These are phyloP conservation scores for Dryococelus australis DNA, from an alignment of 2,888 invertebrate species.

Conservation along the genomic window DNA sequence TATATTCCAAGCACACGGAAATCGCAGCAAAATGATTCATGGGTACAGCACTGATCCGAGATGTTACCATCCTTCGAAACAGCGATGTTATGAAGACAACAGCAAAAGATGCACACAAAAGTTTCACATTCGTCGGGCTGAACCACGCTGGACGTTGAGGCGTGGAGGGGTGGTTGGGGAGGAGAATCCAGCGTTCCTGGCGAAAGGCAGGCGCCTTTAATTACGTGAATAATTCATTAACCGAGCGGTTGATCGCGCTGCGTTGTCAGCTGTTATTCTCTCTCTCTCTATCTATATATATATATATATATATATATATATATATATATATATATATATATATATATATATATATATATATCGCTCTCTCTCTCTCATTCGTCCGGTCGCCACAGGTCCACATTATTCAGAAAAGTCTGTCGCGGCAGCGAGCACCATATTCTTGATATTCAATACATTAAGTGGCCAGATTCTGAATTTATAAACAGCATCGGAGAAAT, in stretches of 20 bases:
- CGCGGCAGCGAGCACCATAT: neutral
- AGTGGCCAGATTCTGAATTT: neutral
- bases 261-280: neutral
- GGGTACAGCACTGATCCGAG: neutral
- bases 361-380: neutral
- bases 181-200: neutral
- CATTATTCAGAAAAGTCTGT: neutral
- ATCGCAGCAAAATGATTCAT: neutral
- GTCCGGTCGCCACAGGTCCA: neutral
- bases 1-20: neutral
- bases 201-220: neutral
- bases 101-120: too few species aligned
- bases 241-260: neutral
- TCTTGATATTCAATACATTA: constrained; percentile 1
- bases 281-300: neutral
- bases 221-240: neutral
- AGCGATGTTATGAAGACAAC: too few species aligned
- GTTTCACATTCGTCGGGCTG: too few species aligned
- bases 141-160: neutral
- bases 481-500: neutral
- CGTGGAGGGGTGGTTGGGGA: too few species aligned
- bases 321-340: too few species aligned
- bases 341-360: too few species aligned
- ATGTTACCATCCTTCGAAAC: neutral
- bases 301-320: too few species aligned